Evolutionary conservation across 2,797 vertebrate genomes (phyloP), one percentile per base, ranked within the genome.

Genomic region (Eleutherodactylus coqui): DNA sequence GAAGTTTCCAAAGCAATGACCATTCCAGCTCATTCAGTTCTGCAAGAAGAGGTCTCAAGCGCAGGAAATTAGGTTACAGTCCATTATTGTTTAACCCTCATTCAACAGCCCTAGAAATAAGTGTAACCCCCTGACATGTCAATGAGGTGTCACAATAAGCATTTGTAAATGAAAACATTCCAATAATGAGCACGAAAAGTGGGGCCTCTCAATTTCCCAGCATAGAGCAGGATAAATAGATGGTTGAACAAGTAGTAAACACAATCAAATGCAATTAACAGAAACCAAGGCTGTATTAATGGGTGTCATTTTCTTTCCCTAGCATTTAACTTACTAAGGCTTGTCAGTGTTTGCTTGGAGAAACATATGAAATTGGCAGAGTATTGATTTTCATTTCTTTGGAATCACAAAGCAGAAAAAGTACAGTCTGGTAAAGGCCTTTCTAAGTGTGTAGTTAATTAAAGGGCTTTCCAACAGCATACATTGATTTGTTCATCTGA

Each of bases 371-470:
- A 90, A 90, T 88, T 89, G 77, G 89, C 89, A 90, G 89, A 79
- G 41, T 89, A 91, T 89, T 73, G 77, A 89, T 92, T 90, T 19
- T 86, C 51, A 85, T 90, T 88, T 93, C 86, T 29, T 62, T 85
- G 81, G 2, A 72, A 92, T 86, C 60, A 67, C 32, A 69, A 77
- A 87, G 90, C 78, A 84, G 88, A 89, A 90, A 90, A 89, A 32
- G 88, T 45, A 79, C 89, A 88, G 43, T 53, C 88, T 90, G 79
- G 79, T 79, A 86, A 90, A 89, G 83, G 24, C 51, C 82, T 88
- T 88, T 77, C 53, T 89, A 91, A 91, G 80, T 14, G 34, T 87
- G 82, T 47, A 90, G 89, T 84, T 91, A 91, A 88, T 85, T 89
- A 82, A 90, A 88, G 82, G 77, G 32, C 84, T 91, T 87, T 75